Conservation (phyloP, 2,113 vertebrate genomes). For the Cyprinodon tularosa region DNA sequence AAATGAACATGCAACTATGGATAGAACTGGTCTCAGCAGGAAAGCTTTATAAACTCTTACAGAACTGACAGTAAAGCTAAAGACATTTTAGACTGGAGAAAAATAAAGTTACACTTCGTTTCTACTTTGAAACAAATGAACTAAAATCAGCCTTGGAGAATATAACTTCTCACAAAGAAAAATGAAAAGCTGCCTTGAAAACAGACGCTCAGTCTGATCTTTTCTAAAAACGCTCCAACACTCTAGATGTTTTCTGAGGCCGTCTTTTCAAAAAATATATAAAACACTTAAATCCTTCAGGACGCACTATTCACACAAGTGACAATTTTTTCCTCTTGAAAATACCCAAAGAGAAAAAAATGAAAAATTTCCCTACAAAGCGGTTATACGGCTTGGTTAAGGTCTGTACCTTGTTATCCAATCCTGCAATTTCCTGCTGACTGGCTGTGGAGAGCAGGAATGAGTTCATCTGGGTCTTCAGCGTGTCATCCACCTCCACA, state of each 20-base stretch:
- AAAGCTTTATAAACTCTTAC: background rate
- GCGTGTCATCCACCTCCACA: conserved; percentile 96
- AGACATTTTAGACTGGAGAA: background rate
- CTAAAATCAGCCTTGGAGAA: background rate
- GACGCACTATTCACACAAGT: background rate
- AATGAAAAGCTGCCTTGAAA: background rate
- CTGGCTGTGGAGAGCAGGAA: conserved; percentile 97
- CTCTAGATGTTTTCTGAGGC: background rate
- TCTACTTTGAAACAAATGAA: conserved; percentile 3
- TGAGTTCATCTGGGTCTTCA: conserved; percentile 99
- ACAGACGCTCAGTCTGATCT: background rate
- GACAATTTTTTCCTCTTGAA: background rate
- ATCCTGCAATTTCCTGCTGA: conserved; percentile 96
- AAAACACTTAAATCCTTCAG: background rate
- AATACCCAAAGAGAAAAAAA: background rate
- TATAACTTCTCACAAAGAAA: background rate
- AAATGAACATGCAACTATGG: conserved; percentile 16
- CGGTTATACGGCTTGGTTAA: background rate
- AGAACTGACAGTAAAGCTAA: background rate
- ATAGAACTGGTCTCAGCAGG: conserved; percentile 43
- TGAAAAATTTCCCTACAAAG: background rate
- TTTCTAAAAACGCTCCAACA: background rate
- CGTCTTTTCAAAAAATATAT: background rate
- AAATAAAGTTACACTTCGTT: background rate
- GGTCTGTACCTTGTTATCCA: conserved; percentile 93